These are phyloP conservation scores for Metaphire vulgaris DNA, from an alignment of 1,140 invertebrate genomes.

Conservation along the genomic window DNA sequence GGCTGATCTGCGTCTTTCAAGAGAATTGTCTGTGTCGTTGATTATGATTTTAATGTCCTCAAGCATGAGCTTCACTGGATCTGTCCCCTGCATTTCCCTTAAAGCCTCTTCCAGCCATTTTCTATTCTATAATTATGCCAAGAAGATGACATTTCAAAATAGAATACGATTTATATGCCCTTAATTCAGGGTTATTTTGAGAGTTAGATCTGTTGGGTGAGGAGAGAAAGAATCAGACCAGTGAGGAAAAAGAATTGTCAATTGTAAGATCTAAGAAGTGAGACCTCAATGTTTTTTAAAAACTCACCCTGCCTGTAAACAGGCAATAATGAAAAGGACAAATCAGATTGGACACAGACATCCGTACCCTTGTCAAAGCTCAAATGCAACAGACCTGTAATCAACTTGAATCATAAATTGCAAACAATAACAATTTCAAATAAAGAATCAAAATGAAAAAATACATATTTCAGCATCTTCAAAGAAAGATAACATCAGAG, in stretches of 20 bases:
- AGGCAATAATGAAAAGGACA: too few species aligned
- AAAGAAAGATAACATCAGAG: neutral
- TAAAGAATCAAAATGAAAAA: neutral
- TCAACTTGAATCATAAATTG: neutral
- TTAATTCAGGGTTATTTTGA: neutral
- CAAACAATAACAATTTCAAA: neutral
- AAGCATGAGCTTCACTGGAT: conserved; percentile 59
- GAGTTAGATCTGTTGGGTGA: neutral
- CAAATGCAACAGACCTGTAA: neutral
- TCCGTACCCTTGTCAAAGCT: neutral
- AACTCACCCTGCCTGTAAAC: too few species aligned
- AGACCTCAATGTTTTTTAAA: too few species aligned
- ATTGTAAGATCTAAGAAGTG: neutral
- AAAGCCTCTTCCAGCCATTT: conserved; percentile 65
- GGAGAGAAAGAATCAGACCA: neutral
- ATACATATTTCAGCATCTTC: neutral
- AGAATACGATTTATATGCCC: neutral
- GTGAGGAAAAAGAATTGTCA: neutral
- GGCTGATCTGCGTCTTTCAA: conserved; percentile 55
- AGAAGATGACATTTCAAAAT: conserved; percentile 22
- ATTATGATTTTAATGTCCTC: conserved; percentile 59
- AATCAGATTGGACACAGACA: neutral
- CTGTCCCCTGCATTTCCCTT: conserved; percentile 60
- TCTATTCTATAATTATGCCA: conserved; percentile 56
- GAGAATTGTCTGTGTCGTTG: conserved; percentile 55